Evolutionary conservation across 2,797 vertebrate species (phyloP).

Genomic region (Tenualosa thibaudeaui): DNA sequence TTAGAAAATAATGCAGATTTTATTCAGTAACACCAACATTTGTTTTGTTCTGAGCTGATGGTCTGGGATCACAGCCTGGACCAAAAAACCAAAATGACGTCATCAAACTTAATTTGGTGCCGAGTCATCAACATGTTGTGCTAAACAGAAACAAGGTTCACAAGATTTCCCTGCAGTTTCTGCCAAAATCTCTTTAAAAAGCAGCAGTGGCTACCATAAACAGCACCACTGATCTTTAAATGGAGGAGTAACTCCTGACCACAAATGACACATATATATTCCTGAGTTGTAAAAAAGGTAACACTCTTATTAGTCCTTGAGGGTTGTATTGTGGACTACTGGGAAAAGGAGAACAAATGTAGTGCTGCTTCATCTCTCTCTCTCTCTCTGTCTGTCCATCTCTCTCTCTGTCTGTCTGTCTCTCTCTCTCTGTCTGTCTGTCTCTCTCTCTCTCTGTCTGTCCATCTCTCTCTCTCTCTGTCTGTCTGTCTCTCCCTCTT

Average conservation of each 20-base stretch:
- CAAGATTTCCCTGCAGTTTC: neutral
- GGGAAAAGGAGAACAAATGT: neutral
- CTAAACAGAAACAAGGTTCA: neutral
- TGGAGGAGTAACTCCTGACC: neutral
- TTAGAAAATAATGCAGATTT: neutral
- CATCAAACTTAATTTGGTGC: constrained; percentile 9
- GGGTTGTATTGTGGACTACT: neutral
- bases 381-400: neutral
- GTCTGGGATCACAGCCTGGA: neutral
- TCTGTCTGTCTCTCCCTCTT: neutral
- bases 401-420: neutral
- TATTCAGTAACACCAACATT: neutral
- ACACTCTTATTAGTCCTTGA: neutral
- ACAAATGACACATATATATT: constrained; percentile 11
- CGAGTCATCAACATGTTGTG: constrained; percentile 7
- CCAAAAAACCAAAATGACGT: neutral
- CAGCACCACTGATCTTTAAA: neutral
- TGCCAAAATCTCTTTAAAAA: neutral
- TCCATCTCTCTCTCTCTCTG: neutral
- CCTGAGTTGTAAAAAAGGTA: neutral
- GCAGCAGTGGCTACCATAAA: neutral
- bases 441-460: too few species aligned
- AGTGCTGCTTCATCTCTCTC: neutral
- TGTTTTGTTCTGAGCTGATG: neutral
- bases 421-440: neutral